phyloP scores from a whole-genome alignment of 2,113 vertebrate species.

The Lasiurus borealis region DNA sequence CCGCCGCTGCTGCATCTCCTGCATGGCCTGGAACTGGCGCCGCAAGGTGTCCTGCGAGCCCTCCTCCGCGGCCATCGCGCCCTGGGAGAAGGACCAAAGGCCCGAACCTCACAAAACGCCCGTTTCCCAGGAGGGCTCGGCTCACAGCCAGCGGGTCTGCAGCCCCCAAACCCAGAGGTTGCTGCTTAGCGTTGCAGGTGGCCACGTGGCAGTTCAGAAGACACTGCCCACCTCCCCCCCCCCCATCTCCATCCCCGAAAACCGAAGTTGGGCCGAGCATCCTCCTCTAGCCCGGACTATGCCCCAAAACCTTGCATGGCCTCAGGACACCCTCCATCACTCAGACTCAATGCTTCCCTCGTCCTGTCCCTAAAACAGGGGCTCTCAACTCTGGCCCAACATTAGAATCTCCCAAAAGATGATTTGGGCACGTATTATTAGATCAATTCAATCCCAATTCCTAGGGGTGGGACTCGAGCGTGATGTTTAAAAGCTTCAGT shows the following conservation, averaged over 20 bases:
- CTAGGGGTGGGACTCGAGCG: not conserved
- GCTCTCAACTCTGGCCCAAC: not conserved
- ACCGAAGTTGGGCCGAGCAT: not conserved
- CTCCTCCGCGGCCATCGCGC: slow-evolving; percentile 85
- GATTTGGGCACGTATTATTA: not conserved
- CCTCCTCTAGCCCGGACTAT: not conserved
- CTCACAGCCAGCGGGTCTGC: too few relatives aligned
- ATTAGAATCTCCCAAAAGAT: not conserved
- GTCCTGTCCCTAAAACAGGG: not conserved
- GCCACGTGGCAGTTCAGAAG: not conserved
- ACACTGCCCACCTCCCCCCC: too few relatives aligned
- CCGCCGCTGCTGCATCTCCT: slow-evolving; percentile 91
- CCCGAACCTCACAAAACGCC: not conserved
- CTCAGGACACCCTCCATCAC: not conserved
- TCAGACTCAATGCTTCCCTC: not conserved
- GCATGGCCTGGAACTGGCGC: slow-evolving; percentile 92
- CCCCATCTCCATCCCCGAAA: not conserved
- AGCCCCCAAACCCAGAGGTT: not conserved
- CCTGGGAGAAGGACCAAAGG: not conserved
- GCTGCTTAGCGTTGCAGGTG: not conserved
- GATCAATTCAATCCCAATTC: not conserved
- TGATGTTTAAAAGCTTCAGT: not conserved
- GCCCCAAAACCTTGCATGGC: not conserved
- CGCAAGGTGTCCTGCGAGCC: slow-evolving; percentile 84
- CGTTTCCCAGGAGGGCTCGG: not conserved